Base-by-base conservation (phyloP, 1,140 invertebrate species). In the Macrotrachela quadricornifera region DNA sequence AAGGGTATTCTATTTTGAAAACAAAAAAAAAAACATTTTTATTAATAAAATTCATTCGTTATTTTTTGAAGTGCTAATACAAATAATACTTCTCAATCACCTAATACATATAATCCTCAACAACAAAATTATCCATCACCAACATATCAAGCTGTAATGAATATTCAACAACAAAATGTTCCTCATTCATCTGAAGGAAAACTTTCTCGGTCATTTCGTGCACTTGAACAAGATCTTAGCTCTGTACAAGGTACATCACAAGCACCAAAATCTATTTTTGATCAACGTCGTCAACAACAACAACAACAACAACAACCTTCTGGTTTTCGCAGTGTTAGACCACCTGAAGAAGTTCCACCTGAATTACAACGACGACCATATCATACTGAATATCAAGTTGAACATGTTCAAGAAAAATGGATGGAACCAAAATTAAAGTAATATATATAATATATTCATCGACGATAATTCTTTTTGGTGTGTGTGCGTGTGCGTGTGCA, bases 341-440 rank as follows among this genome's bases (percentile, higher is more conserved):
- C 51, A 41, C 51, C 51, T 1, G 51, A 14, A 21, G 44, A 14
- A 21, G 13, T 53, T 15, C 51, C 51, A 37, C 45, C 51, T 3
- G 51, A 53, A 36, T 44, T 47, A 43, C 42, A 44, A 47, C 51
- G 44, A 37, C 44, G 44, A 15, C 51, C 51, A 6, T 46, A 10
- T 40, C 13, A 44, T 10, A 16, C 16, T 11, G 51, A 53, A 18
- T 53, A 47, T 53, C 45, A 46, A 46, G 51, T 46, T n/a, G 44
- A 53, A 17, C 51, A 53, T 43, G 11, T 47, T 12, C 46, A 53
- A 46, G 40, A 53, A 16, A 53, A 48, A 37, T 53, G 51, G 51
- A 46, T 53, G 10, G 51, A 53, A 18, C 51, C 51, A 36, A 53
- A 53, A 44, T 44, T 9, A 4, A 30, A 30, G 21, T 30, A 30